Conservation (phyloP, 2,797 vertebrate genomes). For the Pogoniulus pusillus region DNA sequence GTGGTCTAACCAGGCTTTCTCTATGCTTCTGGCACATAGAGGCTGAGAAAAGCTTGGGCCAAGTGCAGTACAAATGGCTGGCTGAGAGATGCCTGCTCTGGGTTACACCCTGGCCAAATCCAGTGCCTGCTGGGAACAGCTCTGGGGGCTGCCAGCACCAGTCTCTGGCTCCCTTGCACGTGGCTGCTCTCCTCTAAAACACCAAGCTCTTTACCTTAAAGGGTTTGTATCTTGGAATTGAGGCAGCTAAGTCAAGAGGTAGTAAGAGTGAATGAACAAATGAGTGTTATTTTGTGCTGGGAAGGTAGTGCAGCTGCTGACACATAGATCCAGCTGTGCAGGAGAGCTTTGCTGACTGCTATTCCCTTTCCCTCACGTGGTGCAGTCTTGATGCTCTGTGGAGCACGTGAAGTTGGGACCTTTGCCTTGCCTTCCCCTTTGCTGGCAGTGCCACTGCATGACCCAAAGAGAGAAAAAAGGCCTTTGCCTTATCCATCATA, state of each 20-base stretch:
- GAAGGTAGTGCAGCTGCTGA: not conserved
- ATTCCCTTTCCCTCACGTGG: not conserved
- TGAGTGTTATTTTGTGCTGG: not conserved
- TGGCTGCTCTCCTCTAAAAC: too few species aligned
- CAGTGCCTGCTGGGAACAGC: too few species aligned
- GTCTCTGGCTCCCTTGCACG: too few species aligned
- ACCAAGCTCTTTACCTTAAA: too few species aligned
- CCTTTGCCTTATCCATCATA: too few species aligned
- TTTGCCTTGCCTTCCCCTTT: not conserved
- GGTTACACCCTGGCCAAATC: too few species aligned
- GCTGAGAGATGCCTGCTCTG: too few species aligned
- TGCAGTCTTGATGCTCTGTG: rapidly evolving
- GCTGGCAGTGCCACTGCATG: not conserved
- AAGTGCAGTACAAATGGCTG: too few species aligned
- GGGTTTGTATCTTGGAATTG: not conserved
- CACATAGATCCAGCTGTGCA: not conserved
- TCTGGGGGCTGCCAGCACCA: too few species aligned
- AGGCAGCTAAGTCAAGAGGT: not conserved
- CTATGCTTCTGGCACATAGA: too few species aligned
- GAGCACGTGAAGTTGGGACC: rapidly evolving
- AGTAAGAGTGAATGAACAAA: not conserved
- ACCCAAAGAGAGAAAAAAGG: not conserved
- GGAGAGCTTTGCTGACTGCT: not conserved
- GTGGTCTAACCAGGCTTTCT: too few species aligned
- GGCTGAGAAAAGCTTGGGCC: too few species aligned